A percentile compares a stretch with the other conserved stretches of the same genome.
Conservation (phyloP, 2,113 vertebrate genomes). For the Chauna torquata region DNA sequence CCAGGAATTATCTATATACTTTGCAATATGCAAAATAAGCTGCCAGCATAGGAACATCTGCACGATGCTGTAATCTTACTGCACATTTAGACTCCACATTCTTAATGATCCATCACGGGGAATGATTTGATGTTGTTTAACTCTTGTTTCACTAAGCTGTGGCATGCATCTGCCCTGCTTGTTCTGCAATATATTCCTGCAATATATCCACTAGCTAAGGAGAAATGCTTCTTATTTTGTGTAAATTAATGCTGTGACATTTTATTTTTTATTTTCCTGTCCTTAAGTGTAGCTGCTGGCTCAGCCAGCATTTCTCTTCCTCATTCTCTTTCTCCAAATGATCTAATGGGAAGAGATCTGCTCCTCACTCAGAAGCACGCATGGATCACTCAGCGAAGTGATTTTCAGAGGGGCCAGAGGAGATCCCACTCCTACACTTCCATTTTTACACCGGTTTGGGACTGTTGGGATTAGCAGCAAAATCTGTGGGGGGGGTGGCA, state of each 20-base stretch:
- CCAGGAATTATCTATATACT: not conserved
- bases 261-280: constrained; percentile 35
- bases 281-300: constrained; percentile 39
- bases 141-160: constrained; percentile 49
- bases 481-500: not conserved
- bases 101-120: constrained; percentile 71
- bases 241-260: constrained; percentile 43
- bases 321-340: not conserved
- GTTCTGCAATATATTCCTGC: not conserved
- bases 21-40: constrained; percentile 51
- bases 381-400: not conserved
- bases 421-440: not conserved
- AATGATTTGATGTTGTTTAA: constrained; percentile 73
- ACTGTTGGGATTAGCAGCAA: constrained; percentile 1
- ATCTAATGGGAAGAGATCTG: constrained; percentile 16
- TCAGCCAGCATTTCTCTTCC: constrained; percentile 15
- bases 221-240: constrained; percentile 46
- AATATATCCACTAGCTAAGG: constrained; percentile 14
- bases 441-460: not conserved
- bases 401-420: not conserved
- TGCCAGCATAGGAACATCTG: constrained; percentile 64
- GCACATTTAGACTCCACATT: constrained; percentile 60
- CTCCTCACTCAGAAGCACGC: constrained; percentile 27
- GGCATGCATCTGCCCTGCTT: not conserved
- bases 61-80: constrained; percentile 38